Evolutionary conservation across 1,140 invertebrate genomes (phyloP).

Genomic region (Hesperophylax magnus): DNA sequence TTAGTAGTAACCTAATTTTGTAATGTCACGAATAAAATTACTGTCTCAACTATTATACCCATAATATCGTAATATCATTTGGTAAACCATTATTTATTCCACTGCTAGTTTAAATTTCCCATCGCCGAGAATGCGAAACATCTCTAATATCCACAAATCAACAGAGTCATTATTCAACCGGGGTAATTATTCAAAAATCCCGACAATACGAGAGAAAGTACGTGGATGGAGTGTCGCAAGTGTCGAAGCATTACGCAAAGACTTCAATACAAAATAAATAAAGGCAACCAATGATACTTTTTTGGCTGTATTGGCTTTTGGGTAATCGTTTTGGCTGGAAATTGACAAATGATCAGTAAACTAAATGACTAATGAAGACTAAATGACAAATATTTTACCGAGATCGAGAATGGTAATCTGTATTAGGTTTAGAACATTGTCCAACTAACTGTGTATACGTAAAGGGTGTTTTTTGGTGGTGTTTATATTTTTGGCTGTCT

Average conservation of each 20-base stretch:
- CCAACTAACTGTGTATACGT: no score
- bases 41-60: no score
- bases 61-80: no score
- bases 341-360: background rate
- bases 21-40: no score
- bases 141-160: background rate
- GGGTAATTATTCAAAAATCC: slow-evolving; percentile 1
- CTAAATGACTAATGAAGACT: no score
- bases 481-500: no score
- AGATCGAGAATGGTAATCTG: no score
- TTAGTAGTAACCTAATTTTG: no score
- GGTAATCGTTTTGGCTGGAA: background rate
- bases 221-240: background rate
- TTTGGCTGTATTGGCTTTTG: no score
- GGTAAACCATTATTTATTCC: background rate
- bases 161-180: background rate
- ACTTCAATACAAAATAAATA: background rate
- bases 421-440: no score
- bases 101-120: background rate
- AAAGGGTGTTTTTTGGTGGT: no score
- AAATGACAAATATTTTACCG: no score
- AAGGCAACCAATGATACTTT: background rate
- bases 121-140: background rate
- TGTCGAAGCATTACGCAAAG: slow-evolving; percentile 2
- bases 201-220: slow-evolving; percentile 8